A percentile compares a stretch with the other conserved stretches of the same genome.
Conservation (phyloP, 2,888 invertebrate species). For the Hydraecia micacea region DNA sequence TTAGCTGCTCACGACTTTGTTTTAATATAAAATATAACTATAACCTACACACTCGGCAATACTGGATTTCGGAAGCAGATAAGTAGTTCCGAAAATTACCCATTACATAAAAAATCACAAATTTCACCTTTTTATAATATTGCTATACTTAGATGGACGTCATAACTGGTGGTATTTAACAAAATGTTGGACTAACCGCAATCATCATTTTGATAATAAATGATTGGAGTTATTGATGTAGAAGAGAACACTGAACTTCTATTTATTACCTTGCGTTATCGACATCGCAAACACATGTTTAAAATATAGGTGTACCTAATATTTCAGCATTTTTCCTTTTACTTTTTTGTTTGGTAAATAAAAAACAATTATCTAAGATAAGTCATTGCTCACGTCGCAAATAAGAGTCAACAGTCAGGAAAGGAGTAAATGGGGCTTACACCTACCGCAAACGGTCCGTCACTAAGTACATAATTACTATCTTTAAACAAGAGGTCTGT, state of each 20-base stretch:
- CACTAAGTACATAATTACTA: constrained; percentile 57
- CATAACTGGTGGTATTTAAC: too few relatives aligned
- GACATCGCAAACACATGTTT: neutral
- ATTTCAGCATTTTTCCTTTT: neutral
- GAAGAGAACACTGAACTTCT: neutral
- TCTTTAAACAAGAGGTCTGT: constrained; percentile 42
- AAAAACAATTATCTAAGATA: constrained; percentile 4
- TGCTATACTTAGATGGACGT: too few relatives aligned
- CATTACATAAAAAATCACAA: too few relatives aligned
- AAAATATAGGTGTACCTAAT: neutral
- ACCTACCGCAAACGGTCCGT: constrained; percentile 42
- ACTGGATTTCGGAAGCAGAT: too few relatives aligned
- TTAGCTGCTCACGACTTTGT: neutral
- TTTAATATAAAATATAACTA: too few relatives aligned
- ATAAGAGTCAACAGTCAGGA: constrained; percentile 51
- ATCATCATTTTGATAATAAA: neutral
- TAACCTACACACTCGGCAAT: neutral
- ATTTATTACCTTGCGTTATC: too few relatives aligned
- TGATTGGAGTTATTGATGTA: neutral
- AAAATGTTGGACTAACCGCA: too few relatives aligned
- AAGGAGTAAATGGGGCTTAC: constrained; percentile 57
- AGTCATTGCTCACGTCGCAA: constrained; percentile 22
- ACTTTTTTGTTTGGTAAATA: neutral
- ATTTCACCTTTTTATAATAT: too few relatives aligned
- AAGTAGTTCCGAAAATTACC: too few relatives aligned